Base-by-base conservation (phyloP, 1,140 invertebrate species). In the Solenopsis fugax region DNA sequence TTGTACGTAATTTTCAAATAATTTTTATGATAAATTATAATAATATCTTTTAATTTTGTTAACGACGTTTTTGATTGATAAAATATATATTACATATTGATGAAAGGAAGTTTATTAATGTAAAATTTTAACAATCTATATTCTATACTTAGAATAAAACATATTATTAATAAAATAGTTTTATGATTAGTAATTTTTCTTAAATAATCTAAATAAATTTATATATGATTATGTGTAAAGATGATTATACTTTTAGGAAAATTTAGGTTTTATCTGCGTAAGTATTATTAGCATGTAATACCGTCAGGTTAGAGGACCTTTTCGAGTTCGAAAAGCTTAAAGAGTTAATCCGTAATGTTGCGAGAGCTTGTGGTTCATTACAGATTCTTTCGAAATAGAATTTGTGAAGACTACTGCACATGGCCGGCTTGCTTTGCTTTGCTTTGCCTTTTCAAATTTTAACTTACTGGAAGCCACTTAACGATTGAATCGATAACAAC, bases 291-390 rank as follows among this genome's bases (percentile, higher is more conserved):
- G 60, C 16, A 16, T 18, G 45, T 52, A 75, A 78, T 56, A 80
- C 62, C 56, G 56, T 77, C 52, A 62, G 65, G 58, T n/a, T 29
- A 52, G 58, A 78, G 67, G 62, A 18, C 2, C 34, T 37, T 65
- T 37, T 65, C 37, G 21, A 86, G 86, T 78, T 41, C 60, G 50
- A 72, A 73, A 52, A 85, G 29, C 34, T 76, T 82, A 52, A 67
- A n/a, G n/a, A 24, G n/a, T 34, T 64, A 80, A 80, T 67, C 1
- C 34, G 37, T 24, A 72, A 75, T 75, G 54, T 62, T 29, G 69
- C 7, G 7, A 71, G 7, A 52, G 2, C 41, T 58, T 4, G 7
- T 24, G 54, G 9, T 13, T 6, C 29, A n/a, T 64, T 34, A 34
- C 34, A 52, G 16, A 50, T 60, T 76, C 37, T 1, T 24, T 29